Evolutionary conservation across 2,797 vertebrate genomes (phyloP).

Genomic region (Semaprochilodus insignis): DNA sequence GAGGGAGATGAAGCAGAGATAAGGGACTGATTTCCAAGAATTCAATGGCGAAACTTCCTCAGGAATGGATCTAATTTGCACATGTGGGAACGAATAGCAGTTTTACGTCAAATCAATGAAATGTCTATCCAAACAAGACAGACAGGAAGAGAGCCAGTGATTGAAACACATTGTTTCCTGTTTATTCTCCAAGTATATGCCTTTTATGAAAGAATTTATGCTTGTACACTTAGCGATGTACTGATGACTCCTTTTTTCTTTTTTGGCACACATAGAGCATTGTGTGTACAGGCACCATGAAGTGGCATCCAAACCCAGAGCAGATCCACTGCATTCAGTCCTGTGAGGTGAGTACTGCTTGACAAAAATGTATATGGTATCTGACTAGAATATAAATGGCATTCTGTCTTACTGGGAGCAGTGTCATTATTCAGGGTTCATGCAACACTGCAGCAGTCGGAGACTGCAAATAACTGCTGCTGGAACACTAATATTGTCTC

Average conservation of each 20-base stretch:
- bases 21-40: slow-evolving; percentile 52
- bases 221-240: background rate
- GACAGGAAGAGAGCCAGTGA: slow-evolving; percentile 18
- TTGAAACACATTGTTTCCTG: background rate
- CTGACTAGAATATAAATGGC: background rate
- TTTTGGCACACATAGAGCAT: slow-evolving; percentile 74
- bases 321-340: slow-evolving; percentile 91
- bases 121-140: slow-evolving; percentile 26
- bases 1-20: slow-evolving; percentile 52
- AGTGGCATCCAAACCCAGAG: slow-evolving; percentile 89
- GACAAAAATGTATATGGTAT: background rate
- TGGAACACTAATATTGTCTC: background rate
- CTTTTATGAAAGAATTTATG: background rate
- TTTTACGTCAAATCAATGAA: slow-evolving; percentile 29
- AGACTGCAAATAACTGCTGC: slow-evolving; percentile 14
- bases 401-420: background rate
- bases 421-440: background rate
- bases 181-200: slow-evolving; percentile 7
- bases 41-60: slow-evolving; percentile 10
- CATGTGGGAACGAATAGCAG: slow-evolving; percentile 20
- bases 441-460: slow-evolving; percentile 8
- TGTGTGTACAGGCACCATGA: slow-evolving; percentile 90
- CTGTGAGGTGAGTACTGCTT: slow-evolving; percentile 88
- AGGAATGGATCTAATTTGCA: slow-evolving; percentile 33
- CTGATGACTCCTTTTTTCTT: background rate